Evolutionary conservation across 2,888 invertebrate genomes (phyloP).

Genomic region (Idaea biselata): DNA sequence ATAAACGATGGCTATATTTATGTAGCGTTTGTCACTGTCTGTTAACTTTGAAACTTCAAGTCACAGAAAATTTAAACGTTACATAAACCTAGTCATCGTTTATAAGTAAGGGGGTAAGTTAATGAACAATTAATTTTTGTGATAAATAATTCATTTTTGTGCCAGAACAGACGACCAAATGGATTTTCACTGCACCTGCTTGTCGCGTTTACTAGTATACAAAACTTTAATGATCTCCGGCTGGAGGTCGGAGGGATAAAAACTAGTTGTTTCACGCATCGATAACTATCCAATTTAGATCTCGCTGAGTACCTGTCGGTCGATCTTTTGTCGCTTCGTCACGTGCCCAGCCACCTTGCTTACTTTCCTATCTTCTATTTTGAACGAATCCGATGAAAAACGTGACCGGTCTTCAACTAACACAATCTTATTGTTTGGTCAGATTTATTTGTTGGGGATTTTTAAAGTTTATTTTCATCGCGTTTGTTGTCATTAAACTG

Average conservation of each 20-base stretch:
- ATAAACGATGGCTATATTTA: too few species aligned
- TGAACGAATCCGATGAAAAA: conserved; percentile 50
- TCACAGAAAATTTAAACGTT: too few species aligned
- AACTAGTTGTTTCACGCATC: conserved; percentile 66
- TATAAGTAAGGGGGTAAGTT: too few species aligned
- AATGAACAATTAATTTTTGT: too few species aligned
- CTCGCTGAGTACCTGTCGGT: conserved; percentile 64
- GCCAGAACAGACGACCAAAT: neutral
- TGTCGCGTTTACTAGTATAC: neutral
- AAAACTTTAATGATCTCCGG: neutral
- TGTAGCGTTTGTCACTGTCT: too few species aligned
- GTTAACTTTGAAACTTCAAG: too few species aligned
- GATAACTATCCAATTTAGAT: conserved; percentile 75
- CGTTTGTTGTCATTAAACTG: conserved; percentile 6
- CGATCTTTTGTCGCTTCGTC: conserved; percentile 71
- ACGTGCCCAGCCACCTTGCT: conserved; percentile 56
- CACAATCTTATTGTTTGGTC: conserved; percentile 39
- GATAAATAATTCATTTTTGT: too few species aligned
- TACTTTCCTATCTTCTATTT: conserved; percentile 48
- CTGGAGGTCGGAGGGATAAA: conserved; percentile 15
- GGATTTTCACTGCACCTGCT: neutral
- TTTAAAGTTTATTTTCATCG: conserved; percentile 24
- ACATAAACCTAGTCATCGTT: too few species aligned
- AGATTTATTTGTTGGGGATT: conserved; percentile 32
- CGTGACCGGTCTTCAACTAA: conserved; percentile 53